Evolutionary conservation across 2,113 vertebrate species (phyloP).

Genomic region (Herpetotheres cachinnans): DNA sequence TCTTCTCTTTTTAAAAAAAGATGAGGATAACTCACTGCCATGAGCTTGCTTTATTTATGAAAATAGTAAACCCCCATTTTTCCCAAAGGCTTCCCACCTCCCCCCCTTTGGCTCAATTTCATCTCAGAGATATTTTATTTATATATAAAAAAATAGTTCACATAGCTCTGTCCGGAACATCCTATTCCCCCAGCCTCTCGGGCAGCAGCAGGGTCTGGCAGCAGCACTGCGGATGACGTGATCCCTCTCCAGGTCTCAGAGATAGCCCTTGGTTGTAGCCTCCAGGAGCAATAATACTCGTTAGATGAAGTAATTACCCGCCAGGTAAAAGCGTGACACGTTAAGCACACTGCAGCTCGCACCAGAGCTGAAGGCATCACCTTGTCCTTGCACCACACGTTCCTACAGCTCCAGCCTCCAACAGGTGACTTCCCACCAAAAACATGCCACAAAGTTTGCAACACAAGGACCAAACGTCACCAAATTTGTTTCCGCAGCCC

Average conservation of each 20-base stretch:
- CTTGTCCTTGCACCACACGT: background rate
- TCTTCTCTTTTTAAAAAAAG: background rate
- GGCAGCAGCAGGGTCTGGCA: background rate
- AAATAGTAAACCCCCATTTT: background rate
- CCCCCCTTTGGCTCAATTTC: rapidly evolving
- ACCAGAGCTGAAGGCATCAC: background rate
- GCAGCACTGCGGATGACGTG: rapidly evolving
- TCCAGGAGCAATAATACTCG: background rate
- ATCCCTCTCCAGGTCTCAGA: background rate
- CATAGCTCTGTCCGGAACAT: background rate
- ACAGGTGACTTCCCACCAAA: background rate
- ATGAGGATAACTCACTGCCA: background rate
- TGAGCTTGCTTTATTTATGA: background rate
- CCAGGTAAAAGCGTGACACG: background rate
- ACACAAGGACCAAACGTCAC: rapidly evolving
- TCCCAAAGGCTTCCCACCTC: background rate
- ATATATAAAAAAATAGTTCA: background rate
- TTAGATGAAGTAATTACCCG: background rate
- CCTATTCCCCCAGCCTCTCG: background rate
- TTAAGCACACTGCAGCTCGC: background rate
- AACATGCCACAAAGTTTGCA: rapidly evolving
- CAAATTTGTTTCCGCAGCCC: background rate
- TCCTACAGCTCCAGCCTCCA: background rate
- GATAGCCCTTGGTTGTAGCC: background rate
- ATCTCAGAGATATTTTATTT: constrained; percentile 20